Evolutionary conservation across 1,140 invertebrate genomes (phyloP), one percentile per base, ranked within the genome.

Genomic region (Drosophila melanica): DNA sequence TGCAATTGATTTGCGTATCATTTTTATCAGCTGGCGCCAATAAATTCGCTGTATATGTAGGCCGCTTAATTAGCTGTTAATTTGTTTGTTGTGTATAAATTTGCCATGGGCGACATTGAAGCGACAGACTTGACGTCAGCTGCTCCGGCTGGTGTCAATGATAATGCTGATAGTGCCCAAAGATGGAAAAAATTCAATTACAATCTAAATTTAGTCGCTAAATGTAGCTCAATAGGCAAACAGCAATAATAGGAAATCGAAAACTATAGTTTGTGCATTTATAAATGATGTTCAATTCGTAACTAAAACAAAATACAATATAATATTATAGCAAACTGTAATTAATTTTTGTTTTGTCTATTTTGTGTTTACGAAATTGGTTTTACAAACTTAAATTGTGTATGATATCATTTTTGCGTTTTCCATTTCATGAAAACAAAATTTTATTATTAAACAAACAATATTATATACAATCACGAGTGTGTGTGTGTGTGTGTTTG

Each of bases 401-500:
- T 8, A 77, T 81, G 78, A 86, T 77, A 71, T 86, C 60, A 79
- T 80, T 70, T 76, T 74, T 85, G 81, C 81, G 76, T 73, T 84
- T 79, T 76, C 35, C 64, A 75, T 79, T 72, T 60, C 47, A 80
- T 69, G 71, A 64, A 71, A 69, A 69, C 59, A 69, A 69, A 54
- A 53, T 47, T 51, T 51, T 59, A 72, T 59, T 69, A 60, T 58
- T 33, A 14, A 77, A 62, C 74, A 65, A 64, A 50, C 68, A 44
- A 80, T 79, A 79, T 53, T 76, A 69, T 62, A 57, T 59, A 37
- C 45, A 47, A 39, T 18, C n/a, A 10, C 33, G 2, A 9, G 5
- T 58, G 7, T 39, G 4, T 35, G 27, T 27, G 30, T 35, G 16
- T 33, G 11, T 66, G 39, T 33, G 53, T 50, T 33, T 48, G 23